Evolutionary conservation across 2,797 vertebrate genomes (phyloP), one percentile per base, ranked within the genome.

Genomic region (Anisognathus igniventris): DNA sequence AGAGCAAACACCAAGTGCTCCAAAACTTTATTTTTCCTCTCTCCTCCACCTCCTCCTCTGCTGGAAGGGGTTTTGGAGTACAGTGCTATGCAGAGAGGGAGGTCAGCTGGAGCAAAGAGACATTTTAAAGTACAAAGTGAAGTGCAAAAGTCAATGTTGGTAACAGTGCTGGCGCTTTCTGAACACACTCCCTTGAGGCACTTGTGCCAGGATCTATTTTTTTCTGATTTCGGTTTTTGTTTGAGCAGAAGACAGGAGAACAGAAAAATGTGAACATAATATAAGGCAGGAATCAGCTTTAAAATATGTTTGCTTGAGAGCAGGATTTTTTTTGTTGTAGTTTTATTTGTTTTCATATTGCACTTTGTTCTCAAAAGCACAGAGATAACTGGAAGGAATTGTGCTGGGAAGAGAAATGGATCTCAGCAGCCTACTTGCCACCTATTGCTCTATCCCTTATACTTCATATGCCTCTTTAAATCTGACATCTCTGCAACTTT

Each of bases 351-450:
- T 96, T 94, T 90, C 68, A 44, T 61, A 71, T 25, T 44, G 10
- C 35, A 74, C 66, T 95, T 86, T 5, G 1, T 79, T 91, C 85
- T 85, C 78, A 50, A 58, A 92, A 93, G n/a, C 78, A 60, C 2
- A 0, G 72, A 45, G 61, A 58, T 79, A 62, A 88, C 87, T 91
- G 50, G 78, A 90, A 94, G 61, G 82, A 94, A 74, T 71, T 95
- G 83, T 57, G 70, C 79, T 84, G 68, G 87, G 84, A 92, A 92
- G 87, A 91, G 86, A 93, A 95, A 95, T 88, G 91, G 82, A 93
- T 93, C 95, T 86, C 93, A 90, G 94, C 84, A 94, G 95, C 86
- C 78, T 86, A 80, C 92, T 74, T 87, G 93, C 91, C 92, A 95
- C 88, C 84, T 92, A 91, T 92, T 89, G 91, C 84, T 96, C 82